phyloP scores from a whole-genome alignment of 1,140 invertebrate species.

The Neuroterus valhalla region DNA sequence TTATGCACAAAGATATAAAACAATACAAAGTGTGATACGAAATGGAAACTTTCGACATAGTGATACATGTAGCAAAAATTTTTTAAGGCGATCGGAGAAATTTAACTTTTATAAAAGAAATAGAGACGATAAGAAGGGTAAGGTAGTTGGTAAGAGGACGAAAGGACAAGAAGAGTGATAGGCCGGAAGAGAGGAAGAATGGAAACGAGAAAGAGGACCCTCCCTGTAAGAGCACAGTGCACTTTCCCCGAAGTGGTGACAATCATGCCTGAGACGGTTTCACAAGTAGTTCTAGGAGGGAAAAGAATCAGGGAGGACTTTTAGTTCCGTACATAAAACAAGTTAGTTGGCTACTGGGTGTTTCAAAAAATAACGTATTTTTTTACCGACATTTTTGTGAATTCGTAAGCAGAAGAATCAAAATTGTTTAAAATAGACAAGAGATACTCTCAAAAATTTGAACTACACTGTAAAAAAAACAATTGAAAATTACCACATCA shows the following conservation, averaged over 20 bases:
- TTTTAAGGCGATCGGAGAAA: conserved; percentile 29
- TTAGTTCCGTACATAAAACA: conserved; percentile 46
- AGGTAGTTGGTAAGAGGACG: conserved; percentile 39
- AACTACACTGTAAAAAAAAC: too few species aligned
- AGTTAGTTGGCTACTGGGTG: conserved; percentile 45
- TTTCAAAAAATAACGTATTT: neutral
- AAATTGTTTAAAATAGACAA: too few species aligned
- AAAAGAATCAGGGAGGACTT: conserved; percentile 50
- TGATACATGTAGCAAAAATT: neutral
- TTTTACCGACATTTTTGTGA: neutral
- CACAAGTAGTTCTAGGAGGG: conserved; percentile 47
- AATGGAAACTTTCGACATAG: neutral
- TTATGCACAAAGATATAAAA: too few species aligned
- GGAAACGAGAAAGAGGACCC: conserved; percentile 44
- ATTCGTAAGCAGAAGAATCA: neutral
- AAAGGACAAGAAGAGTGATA: conserved; percentile 39
- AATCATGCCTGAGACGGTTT: conserved; percentile 56
- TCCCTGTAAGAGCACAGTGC: conserved; percentile 52
- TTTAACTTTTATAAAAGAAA: conserved; percentile 27
- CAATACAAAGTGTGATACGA: too few species aligned
- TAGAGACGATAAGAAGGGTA: neutral
- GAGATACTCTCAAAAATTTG: too few species aligned
- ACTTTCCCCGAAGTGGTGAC: conserved; percentile 60
- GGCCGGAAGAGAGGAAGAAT: conserved; percentile 39
- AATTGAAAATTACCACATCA: too few species aligned